These are phyloP conservation scores for Merops nubicus DNA, from an alignment of 2,113 vertebrate species.

Conservation along the genomic window DNA sequence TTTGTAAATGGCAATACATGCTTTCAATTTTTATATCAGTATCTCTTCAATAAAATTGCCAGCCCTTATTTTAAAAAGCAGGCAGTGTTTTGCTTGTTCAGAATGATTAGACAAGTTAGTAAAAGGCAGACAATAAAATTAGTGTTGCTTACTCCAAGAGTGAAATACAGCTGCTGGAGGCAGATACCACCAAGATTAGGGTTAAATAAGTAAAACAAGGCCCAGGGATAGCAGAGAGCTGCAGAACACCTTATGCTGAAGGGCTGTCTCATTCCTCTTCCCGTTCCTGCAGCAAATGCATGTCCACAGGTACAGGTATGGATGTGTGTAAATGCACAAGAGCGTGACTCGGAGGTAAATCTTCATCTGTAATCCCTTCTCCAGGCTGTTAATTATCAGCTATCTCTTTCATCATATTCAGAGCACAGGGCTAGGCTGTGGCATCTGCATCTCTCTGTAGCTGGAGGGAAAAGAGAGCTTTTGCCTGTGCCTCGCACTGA, in stretches of 20 bases:
- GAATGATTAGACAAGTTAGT: not conserved
- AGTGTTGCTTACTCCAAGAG: not conserved
- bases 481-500: not conserved
- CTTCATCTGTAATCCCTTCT: not conserved
- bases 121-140: not conserved
- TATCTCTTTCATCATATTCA: not conserved
- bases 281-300: not conserved
- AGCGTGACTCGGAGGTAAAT: not conserved
- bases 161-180: not conserved
- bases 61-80: not conserved
- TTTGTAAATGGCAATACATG: not conserved
- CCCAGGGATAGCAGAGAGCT: not conserved
- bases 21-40: not conserved
- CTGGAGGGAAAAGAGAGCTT: not conserved
- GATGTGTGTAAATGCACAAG: not conserved
- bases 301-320: not conserved
- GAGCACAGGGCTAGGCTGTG: not conserved
- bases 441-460: not conserved
- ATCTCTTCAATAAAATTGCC: not conserved
- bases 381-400: not conserved
- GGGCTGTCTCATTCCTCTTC: not conserved
- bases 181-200: not conserved
- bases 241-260: not conserved
- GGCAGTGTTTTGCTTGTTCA: not conserved
- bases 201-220: not conserved